phyloP scores from a whole-genome alignment of 2,113 vertebrate species.

The Budorcas taxicolor region DNA sequence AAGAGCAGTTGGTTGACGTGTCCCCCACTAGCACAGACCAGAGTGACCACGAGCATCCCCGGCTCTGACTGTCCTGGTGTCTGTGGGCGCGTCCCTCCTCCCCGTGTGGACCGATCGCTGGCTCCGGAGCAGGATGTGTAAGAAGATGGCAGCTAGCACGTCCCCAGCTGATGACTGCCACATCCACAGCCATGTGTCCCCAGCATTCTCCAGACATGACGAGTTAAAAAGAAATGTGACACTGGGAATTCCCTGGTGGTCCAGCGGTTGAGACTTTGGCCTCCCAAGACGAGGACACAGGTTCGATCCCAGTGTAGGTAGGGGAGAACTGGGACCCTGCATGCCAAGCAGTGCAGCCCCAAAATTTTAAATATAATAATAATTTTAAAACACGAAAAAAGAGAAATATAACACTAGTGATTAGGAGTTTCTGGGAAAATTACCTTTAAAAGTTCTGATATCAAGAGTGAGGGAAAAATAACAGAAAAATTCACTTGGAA shows the following conservation, averaged over 20 bases:
- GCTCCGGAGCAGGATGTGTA: accelerated
- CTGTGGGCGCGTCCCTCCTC: background rate
- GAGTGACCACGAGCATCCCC: accelerated
- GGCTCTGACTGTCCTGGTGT: too few relatives aligned
- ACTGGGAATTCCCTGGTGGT: accelerated
- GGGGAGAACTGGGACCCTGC: background rate
- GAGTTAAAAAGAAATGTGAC: background rate
- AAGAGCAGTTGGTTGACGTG: accelerated
- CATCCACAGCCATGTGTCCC: background rate
- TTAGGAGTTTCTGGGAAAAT: background rate
- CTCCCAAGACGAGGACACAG: background rate
- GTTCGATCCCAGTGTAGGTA: background rate
- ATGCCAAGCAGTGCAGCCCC: background rate
- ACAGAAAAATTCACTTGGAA: background rate
- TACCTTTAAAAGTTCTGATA: background rate
- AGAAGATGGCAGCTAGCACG: too few relatives aligned
- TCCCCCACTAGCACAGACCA: too few relatives aligned
- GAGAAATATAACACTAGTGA: accelerated
- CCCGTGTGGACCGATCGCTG: accelerated
- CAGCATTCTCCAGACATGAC: background rate
- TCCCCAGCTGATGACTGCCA: accelerated
- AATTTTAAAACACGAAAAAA: background rate
- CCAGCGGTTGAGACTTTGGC: background rate
- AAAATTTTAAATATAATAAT: background rate
- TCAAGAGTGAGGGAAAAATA: too few relatives aligned